Evolutionary conservation across 2,797 vertebrate genomes (phyloP).

Genomic region (Phylloscopus collybita): DNA sequence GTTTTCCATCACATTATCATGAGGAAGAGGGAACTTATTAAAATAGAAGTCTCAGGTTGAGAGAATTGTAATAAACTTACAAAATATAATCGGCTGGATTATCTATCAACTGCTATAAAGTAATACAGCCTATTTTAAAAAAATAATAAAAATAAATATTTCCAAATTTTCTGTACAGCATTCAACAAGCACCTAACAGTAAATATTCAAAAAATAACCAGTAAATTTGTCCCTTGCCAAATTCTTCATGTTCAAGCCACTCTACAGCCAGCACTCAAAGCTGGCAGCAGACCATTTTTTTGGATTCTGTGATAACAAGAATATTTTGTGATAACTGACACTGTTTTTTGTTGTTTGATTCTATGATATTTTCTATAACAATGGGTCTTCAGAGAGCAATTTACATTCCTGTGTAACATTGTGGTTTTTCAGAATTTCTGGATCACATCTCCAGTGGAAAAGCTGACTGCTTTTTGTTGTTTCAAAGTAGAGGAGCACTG

Average conservation of each 20-base stretch:
- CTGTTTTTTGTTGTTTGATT: background rate
- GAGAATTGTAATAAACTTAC: background rate
- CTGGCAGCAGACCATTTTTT: background rate
- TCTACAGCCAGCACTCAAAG: background rate
- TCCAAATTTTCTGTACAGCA: background rate
- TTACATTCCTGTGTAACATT: background rate
- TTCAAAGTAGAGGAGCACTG: background rate
- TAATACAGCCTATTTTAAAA: background rate
- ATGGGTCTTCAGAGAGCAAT: background rate
- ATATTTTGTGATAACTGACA: background rate
- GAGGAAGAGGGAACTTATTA: background rate
- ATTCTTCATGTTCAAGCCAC: background rate
- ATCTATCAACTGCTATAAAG: background rate
- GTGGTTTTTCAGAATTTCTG: background rate
- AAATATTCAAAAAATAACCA: background rate
- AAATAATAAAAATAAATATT: background rate
- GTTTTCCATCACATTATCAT: background rate
- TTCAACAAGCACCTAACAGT: background rate
- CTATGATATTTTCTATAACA: background rate
- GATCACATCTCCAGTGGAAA: background rate
- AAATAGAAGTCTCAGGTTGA: background rate
- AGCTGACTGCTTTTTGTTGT: background rate
- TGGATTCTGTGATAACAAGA: background rate
- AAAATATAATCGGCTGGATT: background rate
- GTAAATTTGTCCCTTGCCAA: background rate